A percentile compares a stretch with the other conserved stretches of the same genome.
phyloP scores from a whole-genome alignment of 2,888 invertebrate species.

The Macrosoma leucophasiata region DNA sequence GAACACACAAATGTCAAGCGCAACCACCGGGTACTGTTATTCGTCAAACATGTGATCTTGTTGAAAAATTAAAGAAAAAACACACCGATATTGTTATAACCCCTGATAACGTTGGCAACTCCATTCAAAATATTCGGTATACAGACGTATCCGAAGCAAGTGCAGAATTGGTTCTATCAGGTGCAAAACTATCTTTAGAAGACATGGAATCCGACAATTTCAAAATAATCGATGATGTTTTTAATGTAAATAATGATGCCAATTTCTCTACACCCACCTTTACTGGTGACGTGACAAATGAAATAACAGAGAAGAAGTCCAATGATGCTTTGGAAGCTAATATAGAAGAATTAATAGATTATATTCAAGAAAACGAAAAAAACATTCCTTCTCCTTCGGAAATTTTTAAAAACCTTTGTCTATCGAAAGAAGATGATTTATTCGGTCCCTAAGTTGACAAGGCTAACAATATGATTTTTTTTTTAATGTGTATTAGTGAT shows the following conservation, averaged over 20 bases:
- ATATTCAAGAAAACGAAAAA: slow-evolving; percentile 53
- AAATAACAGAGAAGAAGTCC: slow-evolving; percentile 18
- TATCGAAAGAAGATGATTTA: slow-evolving; percentile 66
- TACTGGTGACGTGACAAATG: slow-evolving; percentile 7
- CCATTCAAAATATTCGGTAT: slow-evolving; percentile 29
- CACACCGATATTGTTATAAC: slow-evolving; percentile 27
- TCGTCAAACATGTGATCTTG: slow-evolving; percentile 61
- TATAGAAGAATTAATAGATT: slow-evolving; percentile 48
- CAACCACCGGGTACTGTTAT: slow-evolving; percentile 77
- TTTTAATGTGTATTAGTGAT: no score
- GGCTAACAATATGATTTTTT: no score
- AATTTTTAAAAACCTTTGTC: slow-evolving; percentile 78
- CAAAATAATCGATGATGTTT: slow-evolving; percentile 46
- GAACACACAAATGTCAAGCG: slow-evolving; percentile 86
- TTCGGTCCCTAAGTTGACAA: no score
- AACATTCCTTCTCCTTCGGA: slow-evolving; percentile 79
- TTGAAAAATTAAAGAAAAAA: slow-evolving; percentile 68
- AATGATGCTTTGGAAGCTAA: slow-evolving; percentile 56
- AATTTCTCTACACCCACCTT: slow-evolving; percentile 18
- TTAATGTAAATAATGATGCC: slow-evolving; percentile 29
- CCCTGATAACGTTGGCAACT: slow-evolving; percentile 14
- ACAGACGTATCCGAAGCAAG: slow-evolving; percentile 56
- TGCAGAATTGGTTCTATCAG: slow-evolving; percentile 59
- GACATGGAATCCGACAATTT: slow-evolving; percentile 67
- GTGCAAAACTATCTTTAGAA: slow-evolving; percentile 64